These are phyloP conservation scores for Ylistrum balloti DNA, from an alignment of 1,140 invertebrate species.

Conservation along the genomic window DNA sequence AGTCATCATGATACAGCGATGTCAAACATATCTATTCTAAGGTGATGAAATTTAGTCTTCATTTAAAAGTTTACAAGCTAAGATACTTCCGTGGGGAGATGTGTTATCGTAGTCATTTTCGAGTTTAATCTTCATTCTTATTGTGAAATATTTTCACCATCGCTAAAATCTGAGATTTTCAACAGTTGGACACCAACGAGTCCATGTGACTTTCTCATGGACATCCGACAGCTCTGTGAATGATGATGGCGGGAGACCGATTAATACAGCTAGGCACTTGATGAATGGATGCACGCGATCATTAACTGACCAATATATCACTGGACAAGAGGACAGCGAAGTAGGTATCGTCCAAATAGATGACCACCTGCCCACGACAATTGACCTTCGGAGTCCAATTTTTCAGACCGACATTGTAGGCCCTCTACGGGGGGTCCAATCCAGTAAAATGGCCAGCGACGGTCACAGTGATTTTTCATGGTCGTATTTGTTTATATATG, in stretches of 20 bases:
- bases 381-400: background rate
- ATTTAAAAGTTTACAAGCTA: too few species aligned
- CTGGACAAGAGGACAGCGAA: background rate
- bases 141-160: too few species aligned
- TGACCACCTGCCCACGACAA: background rate
- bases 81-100: too few species aligned
- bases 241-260: background rate
- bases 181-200: too few species aligned
- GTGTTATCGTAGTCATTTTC: too few species aligned
- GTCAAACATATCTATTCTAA: too few species aligned
- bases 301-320: background rate
- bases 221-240: background rate
- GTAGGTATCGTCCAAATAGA: slow-evolving; percentile 4
- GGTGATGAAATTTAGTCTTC: too few species aligned
- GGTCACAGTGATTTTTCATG: background rate
- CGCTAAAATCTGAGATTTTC: too few species aligned
- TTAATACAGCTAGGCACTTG: background rate
- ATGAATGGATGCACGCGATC: background rate
- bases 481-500: slow-evolving; percentile 3
- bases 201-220: background rate
- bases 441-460: background rate
- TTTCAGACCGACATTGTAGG: background rate
- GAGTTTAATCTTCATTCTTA: too few species aligned
- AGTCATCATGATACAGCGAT: too few species aligned
- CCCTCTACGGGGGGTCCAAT: background rate